These are phyloP conservation scores for Coranthus polyacanthus DNA, from an alignment of 2,797 vertebrate genomes.

Conservation along the genomic window DNA sequence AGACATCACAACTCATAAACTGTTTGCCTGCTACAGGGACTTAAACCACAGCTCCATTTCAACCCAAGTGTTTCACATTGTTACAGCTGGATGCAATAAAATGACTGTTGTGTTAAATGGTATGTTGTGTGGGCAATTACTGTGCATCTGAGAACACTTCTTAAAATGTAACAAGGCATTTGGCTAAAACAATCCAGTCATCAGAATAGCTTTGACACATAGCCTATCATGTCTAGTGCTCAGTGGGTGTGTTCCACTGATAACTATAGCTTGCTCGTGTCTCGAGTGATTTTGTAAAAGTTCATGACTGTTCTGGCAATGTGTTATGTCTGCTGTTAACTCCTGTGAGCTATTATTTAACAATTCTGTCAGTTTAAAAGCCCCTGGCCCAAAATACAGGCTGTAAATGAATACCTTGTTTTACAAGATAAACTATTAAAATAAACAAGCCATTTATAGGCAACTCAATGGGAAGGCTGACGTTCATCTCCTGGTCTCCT, in stretches of 20 bases:
- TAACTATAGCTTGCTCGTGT: background rate
- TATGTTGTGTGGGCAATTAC: conserved; percentile 26
- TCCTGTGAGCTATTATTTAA: conserved; percentile 21
- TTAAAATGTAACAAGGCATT: background rate
- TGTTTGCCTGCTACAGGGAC: conserved; percentile 34
- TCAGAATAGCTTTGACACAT: conserved; percentile 1
- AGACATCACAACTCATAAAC: conserved; percentile 59
- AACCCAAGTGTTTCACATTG: conserved; percentile 35
- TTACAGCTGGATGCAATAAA: conserved; percentile 67
- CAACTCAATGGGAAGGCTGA: conserved; percentile 8
- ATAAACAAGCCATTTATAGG: conserved; percentile 18
- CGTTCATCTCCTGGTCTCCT: conserved; percentile 29
- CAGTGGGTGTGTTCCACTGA: conserved; percentile 5
- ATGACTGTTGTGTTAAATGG: conserved; percentile 32
- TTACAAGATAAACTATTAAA: conserved; percentile 30
- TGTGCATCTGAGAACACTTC: conserved; percentile 19
- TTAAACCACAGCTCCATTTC: conserved; percentile 41
- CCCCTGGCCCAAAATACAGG: conserved; percentile 1
- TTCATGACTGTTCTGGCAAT: conserved; percentile 32
- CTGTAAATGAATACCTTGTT: conserved; percentile 8
- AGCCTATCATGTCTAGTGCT: conserved; percentile 1
- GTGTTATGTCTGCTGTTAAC: conserved; percentile 21
- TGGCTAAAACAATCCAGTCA: conserved; percentile 1
- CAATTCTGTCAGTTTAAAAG: conserved; percentile 35
- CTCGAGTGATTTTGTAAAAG: conserved; percentile 32